Evolutionary conservation across 1,140 invertebrate species (phyloP).

Genomic region (Adoxophyes honmai): DNA sequence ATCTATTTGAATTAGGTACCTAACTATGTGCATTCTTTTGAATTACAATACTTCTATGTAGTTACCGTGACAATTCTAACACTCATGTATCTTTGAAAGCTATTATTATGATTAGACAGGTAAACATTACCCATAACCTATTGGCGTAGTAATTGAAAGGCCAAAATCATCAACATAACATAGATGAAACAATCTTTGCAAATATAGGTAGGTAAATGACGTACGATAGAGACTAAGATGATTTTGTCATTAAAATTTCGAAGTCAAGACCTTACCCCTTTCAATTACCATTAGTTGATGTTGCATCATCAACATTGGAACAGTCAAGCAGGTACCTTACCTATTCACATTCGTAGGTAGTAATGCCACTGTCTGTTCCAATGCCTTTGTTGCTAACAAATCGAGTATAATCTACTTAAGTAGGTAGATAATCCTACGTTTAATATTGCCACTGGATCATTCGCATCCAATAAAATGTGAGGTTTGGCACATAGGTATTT

Average conservation of each 20-base stretch:
- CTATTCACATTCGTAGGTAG: too few relatives aligned
- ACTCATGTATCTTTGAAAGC: slow-evolving; percentile 44
- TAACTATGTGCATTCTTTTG: slow-evolving; percentile 48
- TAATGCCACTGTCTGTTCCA: too few relatives aligned
- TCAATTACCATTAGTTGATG: not conserved
- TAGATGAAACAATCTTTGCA: not conserved
- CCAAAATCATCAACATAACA: not conserved
- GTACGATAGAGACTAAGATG: too few relatives aligned
- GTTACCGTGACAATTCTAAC: slow-evolving; percentile 46
- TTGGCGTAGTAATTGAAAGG: slow-evolving; percentile 13
- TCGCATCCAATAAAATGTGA: slow-evolving; percentile 23
- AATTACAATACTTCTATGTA: slow-evolving; percentile 41
- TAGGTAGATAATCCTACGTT: slow-evolving; percentile 20
- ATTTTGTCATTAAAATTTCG: slow-evolving; percentile 11
- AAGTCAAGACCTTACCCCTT: not conserved
- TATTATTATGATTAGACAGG: slow-evolving; percentile 31
- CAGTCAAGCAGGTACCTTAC: too few relatives aligned
- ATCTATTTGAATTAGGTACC: slow-evolving; percentile 42
- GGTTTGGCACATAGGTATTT: slow-evolving; percentile 36
- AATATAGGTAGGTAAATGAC: not conserved
- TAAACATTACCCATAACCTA: slow-evolving; percentile 25
- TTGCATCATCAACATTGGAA: too few relatives aligned
- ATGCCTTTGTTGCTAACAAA: not conserved
- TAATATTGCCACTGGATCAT: slow-evolving; percentile 24
- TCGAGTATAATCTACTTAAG: slow-evolving; percentile 2